Evolutionary conservation across 2,888 invertebrate species (phyloP), one percentile per base, ranked within the genome.

Genomic region (Allophyes oxyacanthae): DNA sequence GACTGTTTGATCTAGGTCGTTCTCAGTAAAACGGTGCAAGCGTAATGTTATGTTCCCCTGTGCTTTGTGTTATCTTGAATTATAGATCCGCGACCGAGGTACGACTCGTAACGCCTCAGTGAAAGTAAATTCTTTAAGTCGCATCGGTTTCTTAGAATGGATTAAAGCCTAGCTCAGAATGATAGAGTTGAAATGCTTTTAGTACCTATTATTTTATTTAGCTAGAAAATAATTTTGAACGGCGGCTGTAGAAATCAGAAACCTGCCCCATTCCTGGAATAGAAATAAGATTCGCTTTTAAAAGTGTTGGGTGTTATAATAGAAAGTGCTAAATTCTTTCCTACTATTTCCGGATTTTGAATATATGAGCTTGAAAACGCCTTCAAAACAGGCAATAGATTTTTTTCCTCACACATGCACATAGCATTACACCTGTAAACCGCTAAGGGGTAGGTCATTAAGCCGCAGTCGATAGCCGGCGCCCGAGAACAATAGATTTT

Each of bases 51-150:
- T 72, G 72, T 68, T 72, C 66, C 72, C 49, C 59, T 71, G 67
- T 69, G 68, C 66, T 66, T 56, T 57, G 67, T 71, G 57, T 75
- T 77, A 81, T 76, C 72, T 43, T 56, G 61, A 66, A 68, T 75
- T 75, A 64, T 72, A 61, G 63, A 73, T 70, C 60, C 51, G 58
- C 69, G 46, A 40, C 50, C 60, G 53, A 68, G 56, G 51, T 62
- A 58, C 55, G 53, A 67, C 56, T 75, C 52, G 55, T 70, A 70
- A 74, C 79, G 53, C 65, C 65, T 52, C 42, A 80, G 84, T 82
- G 84, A 85, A 84, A 84, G 85, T 84, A 75, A 77, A 85, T 82
- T 84, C 79, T 77, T 74, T 68, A 41, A 62, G 55, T 52, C 59
- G 48, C 41, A 62, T 76, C 61, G 41, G 55, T 41, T 61, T 62